Evolutionary conservation across 2,888 invertebrate genomes (phyloP), one percentile per base, ranked within the genome.

Genomic region (Microctonus aethiopoides): DNA sequence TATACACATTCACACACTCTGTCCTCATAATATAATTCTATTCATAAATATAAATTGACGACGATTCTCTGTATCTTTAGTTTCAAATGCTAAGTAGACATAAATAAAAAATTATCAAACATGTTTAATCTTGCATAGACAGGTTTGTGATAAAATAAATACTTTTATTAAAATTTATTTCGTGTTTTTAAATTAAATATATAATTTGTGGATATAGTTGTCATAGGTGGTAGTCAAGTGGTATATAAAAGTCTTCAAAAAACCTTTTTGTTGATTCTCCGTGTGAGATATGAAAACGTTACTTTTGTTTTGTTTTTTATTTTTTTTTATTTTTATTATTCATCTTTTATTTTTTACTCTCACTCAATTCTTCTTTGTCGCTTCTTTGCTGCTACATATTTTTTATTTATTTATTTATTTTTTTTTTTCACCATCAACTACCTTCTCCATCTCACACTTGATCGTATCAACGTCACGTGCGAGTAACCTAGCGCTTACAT

Each of bases 31-130:
- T 26, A 69, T 59, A 70, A 69, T 71, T 64, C 72, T 78, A 76
- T 77, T 75, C 77, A 75, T 75, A 78, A 78, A 78, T 77, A 77
- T 75, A 76, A 75, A 79, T 78, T 75, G 75, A 71, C 72, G 65
- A 72, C 72, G 74, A 46, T 46, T 51, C 56, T 65, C 41, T 60
- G 54, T 29, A 36, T 61, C 51, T 39, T 64, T 59, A 52, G 24
- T 65, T 67, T 34, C 56, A 39, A 46, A 62, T 46, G n/a, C 3
- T 54, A 16, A 16, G 61, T 46, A 36, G 29, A 29, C 29, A 59
- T 4, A 24, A 16, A 26, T 9, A 56, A 26, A 29, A 26, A 29
- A 26, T 26, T n/a, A n/a, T 39, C 1, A 39, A 39, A 39, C n/a
- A 11, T 39, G 39, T 39, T 39, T 39, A 2, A n/a, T n/a, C n/a